Evolutionary conservation across 2,888 invertebrate species (phyloP).

Genomic region (Lithophane semibrunnea): DNA sequence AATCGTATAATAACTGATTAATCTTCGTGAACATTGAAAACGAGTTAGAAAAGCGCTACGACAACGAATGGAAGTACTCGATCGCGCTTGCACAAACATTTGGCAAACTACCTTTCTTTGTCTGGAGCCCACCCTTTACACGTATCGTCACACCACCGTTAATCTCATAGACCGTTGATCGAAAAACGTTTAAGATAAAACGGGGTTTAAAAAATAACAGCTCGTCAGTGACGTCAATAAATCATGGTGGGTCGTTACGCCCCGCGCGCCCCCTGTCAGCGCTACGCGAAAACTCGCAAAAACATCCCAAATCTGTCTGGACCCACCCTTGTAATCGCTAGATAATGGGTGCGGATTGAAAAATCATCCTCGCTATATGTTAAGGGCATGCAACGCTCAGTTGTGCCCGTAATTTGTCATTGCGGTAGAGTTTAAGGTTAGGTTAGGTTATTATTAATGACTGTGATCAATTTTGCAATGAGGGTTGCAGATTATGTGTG

Average conservation of each 20-base stretch:
- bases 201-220: slow-evolving; percentile 83
- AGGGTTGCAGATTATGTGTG: slow-evolving; percentile 64
- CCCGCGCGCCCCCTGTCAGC: slow-evolving; percentile 76
- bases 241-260: slow-evolving; percentile 80
- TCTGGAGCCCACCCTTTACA: slow-evolving; percentile 46
- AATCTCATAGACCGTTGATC: slow-evolving; percentile 75
- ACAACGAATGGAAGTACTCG: background rate
- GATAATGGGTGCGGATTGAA: slow-evolving; percentile 88
- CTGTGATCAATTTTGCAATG: slow-evolving; percentile 70
- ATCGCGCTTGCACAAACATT: slow-evolving; percentile 18
- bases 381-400: slow-evolving; percentile 75
- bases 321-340: slow-evolving; percentile 89
- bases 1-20: background rate
- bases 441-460: slow-evolving; percentile 70
- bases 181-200: slow-evolving; percentile 83
- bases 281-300: slow-evolving; percentile 76
- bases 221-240: slow-evolving; percentile 81
- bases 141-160: slow-evolving; percentile 65
- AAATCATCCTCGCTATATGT: slow-evolving; percentile 86
- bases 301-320: slow-evolving; percentile 87
- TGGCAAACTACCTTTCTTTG: slow-evolving; percentile 41
- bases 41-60: background rate
- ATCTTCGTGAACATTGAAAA: background rate
- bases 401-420: slow-evolving; percentile 73
- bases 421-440: slow-evolving; percentile 71